phyloP scores from a whole-genome alignment of 2,797 vertebrate genomes.

The Ptychobarbus kaznakovi region DNA sequence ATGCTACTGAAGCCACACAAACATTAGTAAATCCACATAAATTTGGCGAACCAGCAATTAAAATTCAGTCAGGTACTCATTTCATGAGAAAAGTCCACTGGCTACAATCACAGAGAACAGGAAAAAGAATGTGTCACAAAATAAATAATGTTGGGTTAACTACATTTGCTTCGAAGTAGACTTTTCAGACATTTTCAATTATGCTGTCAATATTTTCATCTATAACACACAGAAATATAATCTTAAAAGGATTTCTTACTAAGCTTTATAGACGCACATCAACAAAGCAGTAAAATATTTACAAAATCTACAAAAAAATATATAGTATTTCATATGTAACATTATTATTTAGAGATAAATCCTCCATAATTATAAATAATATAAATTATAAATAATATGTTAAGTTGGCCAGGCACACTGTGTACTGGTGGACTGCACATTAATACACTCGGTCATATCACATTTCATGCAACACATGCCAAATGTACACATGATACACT shows the following conservation, averaged over 20 bases:
- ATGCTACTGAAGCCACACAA: neutral
- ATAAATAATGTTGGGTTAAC: neutral
- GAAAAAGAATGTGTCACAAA: neutral
- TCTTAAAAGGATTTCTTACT: neutral
- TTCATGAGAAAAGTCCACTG: neutral
- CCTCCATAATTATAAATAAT: too few relatives aligned
- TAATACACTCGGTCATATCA: constrained; percentile 15
- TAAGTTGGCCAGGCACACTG: neutral
- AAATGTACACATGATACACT: constrained; percentile 24
- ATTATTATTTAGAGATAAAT: neutral
- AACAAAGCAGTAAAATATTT: neutral
- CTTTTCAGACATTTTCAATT: neutral
- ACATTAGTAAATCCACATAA: neutral
- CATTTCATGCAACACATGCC: constrained; percentile 39
- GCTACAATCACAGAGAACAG: neutral
- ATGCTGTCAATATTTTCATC: neutral
- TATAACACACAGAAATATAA: neutral
- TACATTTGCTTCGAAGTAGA: neutral
- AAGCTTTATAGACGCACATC: neutral
- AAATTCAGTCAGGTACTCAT: neutral
- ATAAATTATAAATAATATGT: neutral
- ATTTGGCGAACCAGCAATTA: neutral
- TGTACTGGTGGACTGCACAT: neutral
- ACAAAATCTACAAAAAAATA: neutral
- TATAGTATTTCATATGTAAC: neutral